phyloP scores from a whole-genome alignment of 2,797 vertebrate genomes.

The Siniperca undulata region DNA sequence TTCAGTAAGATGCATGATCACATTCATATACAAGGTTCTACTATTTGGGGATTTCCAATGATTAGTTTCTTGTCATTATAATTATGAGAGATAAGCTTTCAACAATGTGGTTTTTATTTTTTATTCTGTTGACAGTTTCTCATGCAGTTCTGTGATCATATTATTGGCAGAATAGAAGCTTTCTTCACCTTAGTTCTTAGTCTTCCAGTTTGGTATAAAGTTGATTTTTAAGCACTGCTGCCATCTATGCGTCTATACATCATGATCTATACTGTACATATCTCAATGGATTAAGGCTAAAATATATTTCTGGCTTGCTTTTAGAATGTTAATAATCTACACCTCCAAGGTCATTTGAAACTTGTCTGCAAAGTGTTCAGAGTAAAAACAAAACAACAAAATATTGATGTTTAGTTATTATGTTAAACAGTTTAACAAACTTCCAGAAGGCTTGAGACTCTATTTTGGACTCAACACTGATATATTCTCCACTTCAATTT shows the following conservation, averaged over 20 bases:
- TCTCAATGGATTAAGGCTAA: background rate
- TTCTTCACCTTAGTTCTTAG: background rate
- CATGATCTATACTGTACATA: background rate
- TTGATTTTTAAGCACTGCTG: background rate
- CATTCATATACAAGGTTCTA: background rate
- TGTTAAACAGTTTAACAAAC: background rate
- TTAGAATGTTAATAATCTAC: background rate
- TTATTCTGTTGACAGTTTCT: background rate
- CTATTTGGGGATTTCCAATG: background rate
- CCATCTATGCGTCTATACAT: background rate
- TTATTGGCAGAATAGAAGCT: background rate
- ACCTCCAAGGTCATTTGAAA: background rate
- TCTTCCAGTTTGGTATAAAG: background rate
- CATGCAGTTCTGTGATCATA: background rate
- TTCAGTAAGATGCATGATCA: slow-evolving; percentile 20
- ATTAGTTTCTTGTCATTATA: background rate
- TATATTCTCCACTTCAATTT: background rate
- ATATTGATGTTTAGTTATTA: background rate
- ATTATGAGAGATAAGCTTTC: background rate
- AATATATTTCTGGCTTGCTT: slow-evolving; percentile 8
- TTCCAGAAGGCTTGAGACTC: background rate
- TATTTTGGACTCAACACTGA: background rate
- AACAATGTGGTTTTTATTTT: background rate
- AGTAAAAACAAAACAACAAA: background rate
- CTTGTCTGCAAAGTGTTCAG: slow-evolving; percentile 12